These are phyloP conservation scores for Pinctada fucata DNA, from an alignment of 2,888 invertebrate genomes.

Conservation along the genomic window DNA sequence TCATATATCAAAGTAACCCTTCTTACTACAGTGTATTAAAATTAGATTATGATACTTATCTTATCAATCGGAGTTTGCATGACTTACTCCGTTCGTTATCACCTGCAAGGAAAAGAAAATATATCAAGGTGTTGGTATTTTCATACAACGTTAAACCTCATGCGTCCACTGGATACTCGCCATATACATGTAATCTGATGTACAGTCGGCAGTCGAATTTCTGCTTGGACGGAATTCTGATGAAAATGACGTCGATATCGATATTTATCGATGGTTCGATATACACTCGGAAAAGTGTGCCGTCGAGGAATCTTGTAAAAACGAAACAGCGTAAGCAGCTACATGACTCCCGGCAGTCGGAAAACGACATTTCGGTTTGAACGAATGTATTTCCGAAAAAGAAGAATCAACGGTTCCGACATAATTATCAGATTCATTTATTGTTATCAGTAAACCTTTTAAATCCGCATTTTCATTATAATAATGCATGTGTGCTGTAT, in stretches of 20 bases:
- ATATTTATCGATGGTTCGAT: background rate
- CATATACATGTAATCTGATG: slow-evolving; percentile 26
- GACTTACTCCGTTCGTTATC: slow-evolving; percentile 40
- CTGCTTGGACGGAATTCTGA: slow-evolving; percentile 18
- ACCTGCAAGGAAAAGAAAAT: slow-evolving; percentile 39
- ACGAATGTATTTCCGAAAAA: background rate
- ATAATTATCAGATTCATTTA: background rate
- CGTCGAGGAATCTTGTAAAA: background rate
- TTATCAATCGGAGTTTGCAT: slow-evolving; percentile 46
- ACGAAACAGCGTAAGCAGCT: background rate
- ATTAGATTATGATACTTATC: no score
- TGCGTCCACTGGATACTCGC: slow-evolving; percentile 25
- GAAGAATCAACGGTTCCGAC: slow-evolving; percentile 1
- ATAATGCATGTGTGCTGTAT: no score
- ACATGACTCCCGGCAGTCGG: background rate
- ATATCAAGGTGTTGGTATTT: slow-evolving; percentile 36
- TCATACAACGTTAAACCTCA: slow-evolving; percentile 36
- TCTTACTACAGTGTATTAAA: no score
- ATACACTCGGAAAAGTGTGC: background rate
- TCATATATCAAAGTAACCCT: no score
- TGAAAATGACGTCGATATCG: background rate
- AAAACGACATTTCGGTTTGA: background rate
- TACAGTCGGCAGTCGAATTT: slow-evolving; percentile 25
- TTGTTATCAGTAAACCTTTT: background rate
- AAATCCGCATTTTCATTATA: background rate